Evolutionary conservation across 2,888 invertebrate genomes (phyloP).

Genomic region (Microctonus brassicae): DNA sequence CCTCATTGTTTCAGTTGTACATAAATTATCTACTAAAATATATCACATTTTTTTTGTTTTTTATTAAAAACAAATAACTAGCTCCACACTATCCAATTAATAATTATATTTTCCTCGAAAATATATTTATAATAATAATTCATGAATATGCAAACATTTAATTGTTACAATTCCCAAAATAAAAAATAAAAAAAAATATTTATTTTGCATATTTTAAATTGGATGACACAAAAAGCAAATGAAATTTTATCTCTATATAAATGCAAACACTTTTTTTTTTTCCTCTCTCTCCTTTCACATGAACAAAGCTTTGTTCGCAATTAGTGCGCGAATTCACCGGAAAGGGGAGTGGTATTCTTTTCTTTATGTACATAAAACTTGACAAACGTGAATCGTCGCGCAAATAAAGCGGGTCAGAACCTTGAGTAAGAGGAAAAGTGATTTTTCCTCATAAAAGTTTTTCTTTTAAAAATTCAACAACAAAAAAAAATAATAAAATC

Average conservation of each 20-base stretch:
- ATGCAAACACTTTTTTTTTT: not conserved
- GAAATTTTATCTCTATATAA: not conserved
- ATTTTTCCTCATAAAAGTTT: slow-evolving; percentile 14
- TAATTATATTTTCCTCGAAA: too few species aligned
- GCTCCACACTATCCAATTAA: too few species aligned
- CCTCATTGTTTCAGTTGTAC: not conserved
- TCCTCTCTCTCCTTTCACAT: not conserved
- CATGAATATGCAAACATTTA: too few species aligned
- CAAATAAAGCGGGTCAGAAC: slow-evolving; percentile 11
- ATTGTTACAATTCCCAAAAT: too few species aligned
- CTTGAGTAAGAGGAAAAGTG: slow-evolving; percentile 16
- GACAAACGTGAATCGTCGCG: slow-evolving; percentile 9
- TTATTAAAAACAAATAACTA: too few species aligned
- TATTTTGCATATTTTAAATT: too few species aligned
- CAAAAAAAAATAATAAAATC: not conserved
- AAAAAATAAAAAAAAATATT: too few species aligned
- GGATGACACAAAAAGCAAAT: not conserved
- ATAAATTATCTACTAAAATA: too few species aligned
- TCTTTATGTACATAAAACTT: slow-evolving; percentile 2
- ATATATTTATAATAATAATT: too few species aligned
- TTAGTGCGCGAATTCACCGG: slow-evolving; percentile 8
- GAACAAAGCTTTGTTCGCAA: not conserved
- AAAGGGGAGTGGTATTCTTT: slow-evolving; percentile 24
- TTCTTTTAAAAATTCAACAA: not conserved
- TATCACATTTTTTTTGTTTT: too few species aligned